Base-by-base conservation (phyloP, 2,888 invertebrate genomes). In the Tachina lurida region DNA sequence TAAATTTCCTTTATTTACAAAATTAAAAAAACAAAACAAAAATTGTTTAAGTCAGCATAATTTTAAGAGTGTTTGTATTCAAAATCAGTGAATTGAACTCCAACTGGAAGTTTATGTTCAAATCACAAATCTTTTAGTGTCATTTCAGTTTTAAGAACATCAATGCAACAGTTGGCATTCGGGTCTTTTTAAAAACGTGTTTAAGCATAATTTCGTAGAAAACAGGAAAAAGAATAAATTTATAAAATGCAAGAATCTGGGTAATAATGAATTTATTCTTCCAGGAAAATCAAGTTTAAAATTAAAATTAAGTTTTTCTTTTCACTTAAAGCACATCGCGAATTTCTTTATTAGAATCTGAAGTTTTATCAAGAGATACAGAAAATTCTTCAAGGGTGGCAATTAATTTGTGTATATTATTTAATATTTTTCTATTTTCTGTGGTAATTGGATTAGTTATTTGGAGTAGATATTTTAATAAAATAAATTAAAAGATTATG, bases 401-500 rank as follows among this genome's bases (percentile, higher is more conserved):
- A 47, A 60, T 77, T 39, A 19, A 15, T 8, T 17, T 77, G 39
- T 77, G 77, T 49, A 8, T 58, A 60, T 39, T 68, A 58, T 58
- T 77, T 77, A 77, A 77, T 67, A 5, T 47, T 47, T 49, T 77
- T 0, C 41, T 68, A 68, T 58, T 68, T 60, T 1, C 10, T n/a
- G 41, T 49, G n/a, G 8, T 77, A 4, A 49, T 67, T 60, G 67
- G 45, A 45, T 56, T 65, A 13, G 17, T 56, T 45, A 45, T 65
- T 76, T 76, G 65, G 65, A 13, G 22, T 56, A 56, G 15, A 19
- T 70, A 54, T 43, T 4, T 43, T 17, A 71, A 71, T 58, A 43
- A 56, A 45, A 65, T 2, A 41, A 65, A 17, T 1, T n/a, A 43
- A 75, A 22, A 15, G 4, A 17, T 31, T 68, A 41, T 68, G 52